Evolutionary conservation across 2,113 vertebrate genomes (phyloP), one percentile per base, ranked within the genome.

Genomic region (Macaca fascicularis): DNA sequence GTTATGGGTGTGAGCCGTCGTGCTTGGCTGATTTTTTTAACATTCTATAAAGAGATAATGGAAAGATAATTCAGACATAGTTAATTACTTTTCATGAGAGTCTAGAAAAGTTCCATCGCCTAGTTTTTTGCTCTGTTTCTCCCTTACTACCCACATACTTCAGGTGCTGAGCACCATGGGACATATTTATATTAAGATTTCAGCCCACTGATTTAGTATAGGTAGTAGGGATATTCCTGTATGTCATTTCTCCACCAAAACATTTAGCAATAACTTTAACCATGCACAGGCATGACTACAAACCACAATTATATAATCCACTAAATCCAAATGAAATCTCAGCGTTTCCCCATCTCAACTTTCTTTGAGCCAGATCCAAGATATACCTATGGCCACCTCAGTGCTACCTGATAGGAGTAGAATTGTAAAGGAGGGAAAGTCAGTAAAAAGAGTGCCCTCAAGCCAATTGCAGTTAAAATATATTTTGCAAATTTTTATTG

Each of bases 391-490:
- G 19, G 5, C 9, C 17, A 45, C 32, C 50, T 40, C 7, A 32
- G 6, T 35, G 64, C 59, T 76, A 45, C 23, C 1, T 43, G 43
- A 64, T 1, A 89, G 23, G 45, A 96, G 19, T 27, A 96, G 35
- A 92, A 64, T 6, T 32, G 9, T 69, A 11, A 59, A 75, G 4
- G 81, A 86, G 55, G 40, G n/a, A 83, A 84, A 80, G 19, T 74
- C 32, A 70, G 38, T 22, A 87, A 83, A 94, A 75, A 1, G 52
- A 78, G 19, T 50, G 6, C 35, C 59, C 35, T 75, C 69, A 89
- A 93, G 78, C 79, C 74, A 93, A 69, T 6, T 57, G 38, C n/a
- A 85, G 22, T n/a, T 92, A 67, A 90, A 85, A 92, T 75, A 83
- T 43, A 55, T 67, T 87, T 72, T 80, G 74, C 32, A 88, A 61